phyloP scores from a whole-genome alignment of 2,113 vertebrate genomes.

The Tetrax tetrax region DNA sequence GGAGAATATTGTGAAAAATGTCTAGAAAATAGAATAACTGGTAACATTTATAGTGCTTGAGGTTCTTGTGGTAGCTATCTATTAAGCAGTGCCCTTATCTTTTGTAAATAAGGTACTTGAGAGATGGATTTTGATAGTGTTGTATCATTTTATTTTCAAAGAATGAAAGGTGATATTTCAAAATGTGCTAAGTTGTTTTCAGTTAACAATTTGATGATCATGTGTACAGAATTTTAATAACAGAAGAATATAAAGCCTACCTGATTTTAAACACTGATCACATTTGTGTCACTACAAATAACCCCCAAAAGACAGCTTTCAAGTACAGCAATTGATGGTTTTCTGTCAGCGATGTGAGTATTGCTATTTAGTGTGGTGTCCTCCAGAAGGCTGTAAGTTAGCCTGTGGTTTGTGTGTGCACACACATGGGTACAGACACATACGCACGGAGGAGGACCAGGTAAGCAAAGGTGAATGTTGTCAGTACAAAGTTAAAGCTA shows the following conservation, averaged over 20 bases:
- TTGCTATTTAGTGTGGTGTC: neutral
- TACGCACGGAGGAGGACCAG: neutral
- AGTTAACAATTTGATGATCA: neutral
- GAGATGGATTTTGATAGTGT: neutral
- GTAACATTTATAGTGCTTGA: neutral
- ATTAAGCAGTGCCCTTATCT: neutral
- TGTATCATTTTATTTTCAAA: neutral
- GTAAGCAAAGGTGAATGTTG: neutral
- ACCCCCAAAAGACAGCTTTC: neutral
- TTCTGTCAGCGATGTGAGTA: neutral
- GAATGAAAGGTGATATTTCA: neutral
- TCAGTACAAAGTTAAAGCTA: neutral
- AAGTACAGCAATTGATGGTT: neutral
- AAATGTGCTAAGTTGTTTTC: neutral
- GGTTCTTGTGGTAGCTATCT: neutral
- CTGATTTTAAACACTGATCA: neutral
- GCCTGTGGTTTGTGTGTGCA: neutral
- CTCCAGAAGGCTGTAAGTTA: neutral
- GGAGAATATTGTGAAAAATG: neutral
- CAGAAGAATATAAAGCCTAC: neutral
- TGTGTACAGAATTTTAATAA: neutral
- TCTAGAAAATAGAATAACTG: neutral
- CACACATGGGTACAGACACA: accelerated
- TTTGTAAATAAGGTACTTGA: neutral
- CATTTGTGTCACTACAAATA: neutral